Evolutionary conservation across 2,888 invertebrate genomes (phyloP).

Genomic region (Clunio marinus): DNA sequence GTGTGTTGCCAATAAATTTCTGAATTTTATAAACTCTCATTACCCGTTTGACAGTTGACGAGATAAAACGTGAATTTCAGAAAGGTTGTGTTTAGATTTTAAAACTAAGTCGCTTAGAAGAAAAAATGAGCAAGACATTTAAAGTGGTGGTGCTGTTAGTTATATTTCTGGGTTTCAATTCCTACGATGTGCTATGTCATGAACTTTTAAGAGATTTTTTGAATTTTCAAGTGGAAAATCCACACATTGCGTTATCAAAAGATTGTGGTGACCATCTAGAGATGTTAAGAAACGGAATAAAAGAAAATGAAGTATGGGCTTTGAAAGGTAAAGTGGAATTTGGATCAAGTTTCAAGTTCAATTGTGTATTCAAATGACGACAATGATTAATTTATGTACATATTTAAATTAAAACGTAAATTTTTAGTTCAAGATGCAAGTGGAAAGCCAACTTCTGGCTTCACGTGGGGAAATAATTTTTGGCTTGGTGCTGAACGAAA

Average conservation of each 20-base stretch:
- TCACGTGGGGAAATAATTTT: slow-evolving; percentile 52
- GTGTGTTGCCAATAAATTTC: too few species aligned
- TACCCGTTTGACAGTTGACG: background rate
- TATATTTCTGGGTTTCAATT: background rate
- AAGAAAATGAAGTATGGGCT: slow-evolving; percentile 45
- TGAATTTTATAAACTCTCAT: too few species aligned
- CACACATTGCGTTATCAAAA: background rate
- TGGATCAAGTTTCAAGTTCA: slow-evolving; percentile 24
- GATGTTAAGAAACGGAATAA: slow-evolving; percentile 43
- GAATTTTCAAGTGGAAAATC: background rate
- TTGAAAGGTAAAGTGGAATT: slow-evolving; percentile 44
- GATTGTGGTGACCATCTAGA: slow-evolving; percentile 43
- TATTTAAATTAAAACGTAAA: too few species aligned
- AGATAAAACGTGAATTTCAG: background rate
- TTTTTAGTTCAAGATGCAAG: slow-evolving; percentile 52
- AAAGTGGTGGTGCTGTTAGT: background rate
- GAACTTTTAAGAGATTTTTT: background rate
- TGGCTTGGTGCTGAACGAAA: slow-evolving; percentile 51
- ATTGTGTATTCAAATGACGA: too few species aligned
- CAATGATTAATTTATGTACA: too few species aligned
- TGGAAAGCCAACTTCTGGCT: slow-evolving; percentile 50
- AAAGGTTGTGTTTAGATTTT: background rate
- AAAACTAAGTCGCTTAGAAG: too few species aligned
- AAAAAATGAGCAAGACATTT: background rate
- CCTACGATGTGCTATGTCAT: background rate